phyloP scores from a whole-genome alignment of 1,140 invertebrate species.

The Tetramorium alpestre region DNA sequence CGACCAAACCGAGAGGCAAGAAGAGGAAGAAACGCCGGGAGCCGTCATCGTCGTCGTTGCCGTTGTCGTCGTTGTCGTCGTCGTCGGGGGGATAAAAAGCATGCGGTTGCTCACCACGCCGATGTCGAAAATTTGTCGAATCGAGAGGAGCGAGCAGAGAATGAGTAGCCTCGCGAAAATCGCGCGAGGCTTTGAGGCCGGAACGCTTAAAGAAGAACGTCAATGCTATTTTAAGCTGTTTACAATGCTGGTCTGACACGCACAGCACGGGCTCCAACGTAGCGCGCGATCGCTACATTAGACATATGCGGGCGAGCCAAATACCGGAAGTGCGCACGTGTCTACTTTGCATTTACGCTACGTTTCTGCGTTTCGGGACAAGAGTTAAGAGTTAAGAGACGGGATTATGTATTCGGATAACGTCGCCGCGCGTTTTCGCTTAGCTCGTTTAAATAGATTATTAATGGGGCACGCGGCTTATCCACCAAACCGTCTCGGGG shows the following conservation, averaged over 20 bases:
- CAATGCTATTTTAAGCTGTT: slow-evolving; percentile 59
- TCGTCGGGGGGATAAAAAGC: slow-evolving; percentile 44
- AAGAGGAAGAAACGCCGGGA: slow-evolving; percentile 48
- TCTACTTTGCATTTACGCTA: slow-evolving; percentile 30
- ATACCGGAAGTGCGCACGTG: slow-evolving; percentile 53
- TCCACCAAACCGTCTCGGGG: not conserved
- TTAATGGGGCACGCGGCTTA: slow-evolving; percentile 21
- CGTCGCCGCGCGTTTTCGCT: slow-evolving; percentile 23
- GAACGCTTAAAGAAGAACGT: slow-evolving; percentile 32
- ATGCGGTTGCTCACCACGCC: slow-evolving; percentile 13
- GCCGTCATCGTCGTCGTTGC: slow-evolving; percentile 14
- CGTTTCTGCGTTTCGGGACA: slow-evolving; percentile 33
- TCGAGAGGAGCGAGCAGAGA: not conserved
- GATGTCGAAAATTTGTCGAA: slow-evolving; percentile 55
- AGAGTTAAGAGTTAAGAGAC: not conserved
- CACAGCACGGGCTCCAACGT: not conserved
- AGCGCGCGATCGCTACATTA: not conserved
- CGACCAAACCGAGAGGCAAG: slow-evolving; percentile 32
- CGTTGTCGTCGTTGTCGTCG: slow-evolving; percentile 11
- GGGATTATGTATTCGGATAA: slow-evolving; percentile 44
- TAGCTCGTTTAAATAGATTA: slow-evolving; percentile 48
- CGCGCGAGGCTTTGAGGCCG: not conserved
- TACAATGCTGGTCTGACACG: slow-evolving; percentile 42
- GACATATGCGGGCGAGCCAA: slow-evolving; percentile 41
- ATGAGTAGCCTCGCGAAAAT: not conserved